These are phyloP conservation scores for Pygoscelis antarcticus DNA, from an alignment of 2,113 vertebrate genomes.

Conservation along the genomic window DNA sequence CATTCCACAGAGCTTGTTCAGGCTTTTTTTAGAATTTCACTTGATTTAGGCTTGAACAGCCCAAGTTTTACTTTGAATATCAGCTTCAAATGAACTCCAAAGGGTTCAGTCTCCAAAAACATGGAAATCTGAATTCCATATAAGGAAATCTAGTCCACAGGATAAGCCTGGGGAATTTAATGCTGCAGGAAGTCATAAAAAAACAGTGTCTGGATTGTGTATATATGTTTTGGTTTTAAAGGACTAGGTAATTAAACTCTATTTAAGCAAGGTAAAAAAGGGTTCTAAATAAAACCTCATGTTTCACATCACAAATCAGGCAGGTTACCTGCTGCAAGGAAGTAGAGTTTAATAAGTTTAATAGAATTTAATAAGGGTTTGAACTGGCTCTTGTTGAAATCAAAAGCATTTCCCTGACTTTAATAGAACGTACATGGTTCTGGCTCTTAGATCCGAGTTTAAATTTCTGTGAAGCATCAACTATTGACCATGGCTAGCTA, in stretches of 20 bases:
- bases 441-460: neutral
- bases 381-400: neutral
- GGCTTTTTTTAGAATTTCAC: neutral
- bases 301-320: neutral
- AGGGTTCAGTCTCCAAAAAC: neutral
- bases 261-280: neutral
- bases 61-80: neutral
- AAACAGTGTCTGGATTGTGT: neutral
- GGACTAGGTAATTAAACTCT: neutral
- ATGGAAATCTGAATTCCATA: neutral
- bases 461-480: neutral
- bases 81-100: neutral
- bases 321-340: neutral
- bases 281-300: neutral
- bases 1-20: neutral
- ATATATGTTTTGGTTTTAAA: neutral
- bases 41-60: neutral
- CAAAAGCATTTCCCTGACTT: neutral
- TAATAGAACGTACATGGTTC: neutral
- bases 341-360: neutral
- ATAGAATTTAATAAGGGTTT: neutral
- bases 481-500: neutral
- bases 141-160: neutral
- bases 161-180: neutral
- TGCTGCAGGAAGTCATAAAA: neutral